phyloP scores from a whole-genome alignment of 64 coral and sea anemone species.

The Pocillopora verrucosa region DNA sequence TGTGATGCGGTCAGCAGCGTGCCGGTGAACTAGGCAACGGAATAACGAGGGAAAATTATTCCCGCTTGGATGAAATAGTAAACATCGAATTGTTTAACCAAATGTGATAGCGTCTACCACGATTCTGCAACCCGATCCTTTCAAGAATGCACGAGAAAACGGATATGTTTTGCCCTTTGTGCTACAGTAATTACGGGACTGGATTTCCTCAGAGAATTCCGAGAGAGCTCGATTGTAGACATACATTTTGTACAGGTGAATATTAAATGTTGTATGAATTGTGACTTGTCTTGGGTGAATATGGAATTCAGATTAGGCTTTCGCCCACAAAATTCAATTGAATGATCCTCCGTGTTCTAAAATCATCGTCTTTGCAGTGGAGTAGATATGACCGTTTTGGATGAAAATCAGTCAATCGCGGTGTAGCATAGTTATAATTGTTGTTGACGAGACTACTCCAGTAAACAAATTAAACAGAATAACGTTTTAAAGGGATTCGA shows the following conservation, averaged over 20 bases:
- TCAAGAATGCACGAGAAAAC: constrained; percentile 73
- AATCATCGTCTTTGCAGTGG: not conserved
- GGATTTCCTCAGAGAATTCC: constrained; percentile 92
- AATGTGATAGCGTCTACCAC: not conserved
- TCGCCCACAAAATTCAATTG: not conserved
- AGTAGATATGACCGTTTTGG: not conserved
- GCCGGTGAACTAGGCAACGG: constrained; percentile 20
- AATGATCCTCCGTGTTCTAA: not conserved
- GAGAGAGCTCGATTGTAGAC: constrained; percentile 71
- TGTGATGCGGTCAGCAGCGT: constrained; percentile 22
- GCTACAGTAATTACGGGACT: constrained; percentile 80
- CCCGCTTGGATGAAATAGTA: constrained; percentile 6
- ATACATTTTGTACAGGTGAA: constrained; percentile 88
- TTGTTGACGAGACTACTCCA: not conserved
- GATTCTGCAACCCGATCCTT: not conserved
- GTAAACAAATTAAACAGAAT: too few relatives aligned
- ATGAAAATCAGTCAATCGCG: too few relatives aligned
- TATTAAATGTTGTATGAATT: not conserved
- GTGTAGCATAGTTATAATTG: not conserved
- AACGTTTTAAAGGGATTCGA: too few relatives aligned
- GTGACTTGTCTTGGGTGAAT: not conserved
- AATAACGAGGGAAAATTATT: not conserved
- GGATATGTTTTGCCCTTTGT: constrained; percentile 80
- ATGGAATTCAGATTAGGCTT: not conserved
- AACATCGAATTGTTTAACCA: constrained; percentile 18